Conservation (phyloP, 2,797 vertebrate species). For the Enteromius argenteus region DNA sequence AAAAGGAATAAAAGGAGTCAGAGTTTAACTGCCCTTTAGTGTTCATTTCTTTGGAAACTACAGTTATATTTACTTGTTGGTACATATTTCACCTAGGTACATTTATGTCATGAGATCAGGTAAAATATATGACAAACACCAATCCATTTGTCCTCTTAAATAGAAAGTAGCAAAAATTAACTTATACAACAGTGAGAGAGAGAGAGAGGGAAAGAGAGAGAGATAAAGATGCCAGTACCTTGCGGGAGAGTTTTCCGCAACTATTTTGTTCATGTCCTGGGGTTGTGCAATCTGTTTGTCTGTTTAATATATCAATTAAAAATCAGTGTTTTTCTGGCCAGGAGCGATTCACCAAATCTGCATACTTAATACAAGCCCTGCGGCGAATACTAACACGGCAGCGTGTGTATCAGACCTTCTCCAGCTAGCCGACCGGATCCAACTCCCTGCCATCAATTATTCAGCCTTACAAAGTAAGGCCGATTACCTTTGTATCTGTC, state of each 20-base stretch:
- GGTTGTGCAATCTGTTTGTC: constrained; percentile 80
- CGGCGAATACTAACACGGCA: constrained; percentile 46
- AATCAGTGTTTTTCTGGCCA: constrained; percentile 70
- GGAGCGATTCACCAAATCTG: constrained; percentile 48
- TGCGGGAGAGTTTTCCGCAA: constrained; percentile 62
- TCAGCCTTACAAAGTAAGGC: constrained; percentile 60
- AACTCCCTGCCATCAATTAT: constrained; percentile 62
- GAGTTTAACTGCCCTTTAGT: too few relatives aligned
- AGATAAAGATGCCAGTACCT: constrained; percentile 48
- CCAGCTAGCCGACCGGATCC: constrained; percentile 41
- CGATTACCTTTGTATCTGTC: constrained; percentile 52
- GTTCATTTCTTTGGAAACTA: too few relatives aligned
- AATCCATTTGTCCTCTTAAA: constrained; percentile 37
- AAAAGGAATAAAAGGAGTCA: too few relatives aligned
- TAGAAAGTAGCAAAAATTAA: constrained; percentile 22
- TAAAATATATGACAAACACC: background rate
- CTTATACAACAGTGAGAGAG: constrained; percentile 30
- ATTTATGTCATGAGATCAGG: too few relatives aligned
- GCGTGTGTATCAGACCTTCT: constrained; percentile 38
- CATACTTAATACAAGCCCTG: constrained; percentile 55
- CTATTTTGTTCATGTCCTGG: constrained; percentile 74
- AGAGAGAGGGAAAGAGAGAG: constrained; percentile 43
- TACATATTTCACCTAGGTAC: too few relatives aligned
- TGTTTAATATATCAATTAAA: constrained; percentile 83
- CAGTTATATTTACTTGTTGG: too few relatives aligned